Percentiles rank a stretch among this genome's conserved stretches.
Evolutionary conservation across 2,797 vertebrate species (phyloP).

Genomic region (Echeneis naucrates): DNA sequence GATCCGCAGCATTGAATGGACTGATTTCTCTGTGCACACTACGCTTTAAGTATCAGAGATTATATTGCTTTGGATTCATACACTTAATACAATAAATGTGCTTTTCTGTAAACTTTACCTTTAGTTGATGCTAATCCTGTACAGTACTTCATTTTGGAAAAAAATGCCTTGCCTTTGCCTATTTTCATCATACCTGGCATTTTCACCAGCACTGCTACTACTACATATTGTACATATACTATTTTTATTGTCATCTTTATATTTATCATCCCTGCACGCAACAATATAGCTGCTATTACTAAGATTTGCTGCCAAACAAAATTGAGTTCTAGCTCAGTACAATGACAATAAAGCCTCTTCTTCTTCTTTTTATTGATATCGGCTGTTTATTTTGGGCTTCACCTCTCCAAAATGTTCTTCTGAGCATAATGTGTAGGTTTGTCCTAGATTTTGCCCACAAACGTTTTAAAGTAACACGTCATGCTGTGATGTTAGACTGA

Average conservation of each 20-base stretch:
- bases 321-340: no score
- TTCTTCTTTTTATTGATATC: no score
- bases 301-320: no score
- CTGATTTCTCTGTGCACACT: not conserved
- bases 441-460: slow-evolving; percentile 26
- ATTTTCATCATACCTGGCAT: slow-evolving; percentile 21
- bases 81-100: not conserved
- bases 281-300: no score
- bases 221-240: no score
- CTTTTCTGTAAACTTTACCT: slow-evolving; percentile 4
- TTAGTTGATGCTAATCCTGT: slow-evolving; percentile 9
- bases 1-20: not conserved
- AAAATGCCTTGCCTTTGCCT: slow-evolving; percentile 11
- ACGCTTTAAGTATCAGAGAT: not conserved
- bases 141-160: slow-evolving; percentile 18
- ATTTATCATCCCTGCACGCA: no score
- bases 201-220: no score
- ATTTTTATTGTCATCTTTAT: no score
- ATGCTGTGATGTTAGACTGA: slow-evolving; percentile 12
- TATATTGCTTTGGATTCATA: not conserved
- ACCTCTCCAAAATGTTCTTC: slow-evolving; percentile 31
- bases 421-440: slow-evolving; percentile 17
- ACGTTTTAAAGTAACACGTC: slow-evolving; percentile 16
- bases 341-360: no score
- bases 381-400: slow-evolving; percentile 31